A percentile compares a stretch with the other conserved stretches of the same genome.
phyloP scores from a whole-genome alignment of 1,140 invertebrate genomes.

The Drosophila sucinea region DNA sequence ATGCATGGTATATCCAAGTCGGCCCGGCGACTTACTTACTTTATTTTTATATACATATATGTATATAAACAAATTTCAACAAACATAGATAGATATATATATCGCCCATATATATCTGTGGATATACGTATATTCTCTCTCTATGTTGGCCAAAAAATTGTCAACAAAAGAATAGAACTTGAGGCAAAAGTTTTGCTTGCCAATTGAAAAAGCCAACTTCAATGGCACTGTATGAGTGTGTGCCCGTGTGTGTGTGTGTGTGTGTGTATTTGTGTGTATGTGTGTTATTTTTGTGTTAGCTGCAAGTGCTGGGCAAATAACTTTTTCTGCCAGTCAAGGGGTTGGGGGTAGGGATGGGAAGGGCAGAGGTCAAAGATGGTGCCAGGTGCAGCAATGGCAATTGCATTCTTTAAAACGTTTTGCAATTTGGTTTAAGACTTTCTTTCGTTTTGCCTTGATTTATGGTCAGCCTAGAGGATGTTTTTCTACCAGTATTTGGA shows the following conservation, averaged over 20 bases:
- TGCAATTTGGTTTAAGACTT: constrained; percentile 4
- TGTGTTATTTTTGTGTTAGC: constrained; percentile 53
- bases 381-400: constrained; percentile 40
- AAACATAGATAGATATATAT: constrained; percentile 1
- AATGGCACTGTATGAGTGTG: constrained; percentile 22
- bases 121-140: neutral
- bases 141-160: constrained; percentile 38
- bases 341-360: constrained; percentile 1
- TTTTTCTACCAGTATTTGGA: neutral
- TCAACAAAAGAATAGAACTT: constrained; percentile 61
- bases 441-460: neutral
- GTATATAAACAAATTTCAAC: constrained; percentile 4
- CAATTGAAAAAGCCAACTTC: constrained; percentile 70
- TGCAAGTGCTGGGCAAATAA: constrained; percentile 65
- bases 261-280: constrained; percentile 15
- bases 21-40: too few species aligned
- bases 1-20: too few species aligned
- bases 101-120: neutral
- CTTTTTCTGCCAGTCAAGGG: constrained; percentile 42
- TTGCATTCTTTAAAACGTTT: constrained; percentile 15
- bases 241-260: neutral
- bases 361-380: constrained; percentile 41
- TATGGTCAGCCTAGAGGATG: neutral
- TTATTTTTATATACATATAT: too few species aligned
- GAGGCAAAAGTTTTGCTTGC: constrained; percentile 69